phyloP scores from a whole-genome alignment of 2,113 vertebrate species.

The Hemibagrus wyckioides region DNA sequence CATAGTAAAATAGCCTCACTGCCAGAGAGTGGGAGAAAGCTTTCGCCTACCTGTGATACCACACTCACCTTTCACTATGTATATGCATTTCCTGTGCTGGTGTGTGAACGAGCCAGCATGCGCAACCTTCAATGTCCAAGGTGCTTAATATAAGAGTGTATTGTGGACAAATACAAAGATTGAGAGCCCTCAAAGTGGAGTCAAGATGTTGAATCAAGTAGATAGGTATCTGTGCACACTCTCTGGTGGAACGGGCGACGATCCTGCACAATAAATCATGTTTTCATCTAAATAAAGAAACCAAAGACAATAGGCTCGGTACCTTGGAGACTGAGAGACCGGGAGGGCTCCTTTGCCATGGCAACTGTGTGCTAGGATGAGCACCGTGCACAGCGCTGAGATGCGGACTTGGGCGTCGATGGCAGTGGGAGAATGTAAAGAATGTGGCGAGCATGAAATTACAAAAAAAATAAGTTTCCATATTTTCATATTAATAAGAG shows the following conservation, averaged over 20 bases:
- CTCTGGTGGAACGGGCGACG: constrained; percentile 45
- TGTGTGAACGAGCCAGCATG: constrained; percentile 19
- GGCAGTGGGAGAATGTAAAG: constrained; percentile 75
- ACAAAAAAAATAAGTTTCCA: neutral
- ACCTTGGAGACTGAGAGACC: constrained; percentile 82
- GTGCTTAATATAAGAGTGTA: neutral
- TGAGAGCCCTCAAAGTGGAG: neutral
- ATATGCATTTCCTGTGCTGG: constrained; percentile 32
- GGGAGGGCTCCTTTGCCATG: constrained; percentile 81
- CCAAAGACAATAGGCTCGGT: constrained; percentile 79
- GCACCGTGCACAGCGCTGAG: constrained; percentile 64
- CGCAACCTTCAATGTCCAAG: neutral
- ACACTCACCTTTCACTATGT: constrained; percentile 22
- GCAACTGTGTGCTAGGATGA: constrained; percentile 76
- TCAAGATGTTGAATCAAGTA: constrained; percentile 33
- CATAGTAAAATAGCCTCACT: constrained; percentile 52
- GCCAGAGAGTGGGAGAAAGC: constrained; percentile 39
- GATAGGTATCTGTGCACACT: constrained; percentile 22
- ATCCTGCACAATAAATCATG: constrained; percentile 75
- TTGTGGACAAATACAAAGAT: constrained; percentile 2
- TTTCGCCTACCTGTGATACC: constrained; percentile 14
- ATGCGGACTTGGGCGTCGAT: constrained; percentile 73
- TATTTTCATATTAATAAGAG: neutral
- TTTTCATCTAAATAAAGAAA: constrained; percentile 82
- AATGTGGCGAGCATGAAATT: constrained; percentile 50